Evolutionary conservation across 2,888 invertebrate species (phyloP), one percentile per base, ranked within the genome.

Genomic region (Apamea sordens): DNA sequence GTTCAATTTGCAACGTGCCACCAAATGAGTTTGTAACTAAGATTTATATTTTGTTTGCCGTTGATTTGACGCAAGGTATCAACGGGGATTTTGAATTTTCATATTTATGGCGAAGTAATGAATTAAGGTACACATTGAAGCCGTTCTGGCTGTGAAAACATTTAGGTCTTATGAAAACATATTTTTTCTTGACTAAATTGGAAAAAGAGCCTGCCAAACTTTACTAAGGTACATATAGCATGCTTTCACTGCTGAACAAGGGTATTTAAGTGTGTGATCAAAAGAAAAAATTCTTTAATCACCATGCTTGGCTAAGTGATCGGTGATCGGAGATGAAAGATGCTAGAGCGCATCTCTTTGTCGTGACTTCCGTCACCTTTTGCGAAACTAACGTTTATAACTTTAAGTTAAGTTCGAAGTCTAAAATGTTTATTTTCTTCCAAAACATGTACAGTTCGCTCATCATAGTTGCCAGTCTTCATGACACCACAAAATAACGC

Each of bases 31-130:
- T 88, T 80, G 83, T 89, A 89, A 89, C 90, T 86, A 85, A 89
- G 88, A 91, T 90, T 89, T 87, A 90, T 88, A 89, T 86, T 89
- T 88, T 89, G 90, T 89, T 85, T 86, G 86, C 79, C 86, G 86
- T 81, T 88, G 86, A 89, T 89, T 88, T 85, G 89, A 86, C 82
- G 79, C 67, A 83, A 87, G 84, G 86, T 82, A 86, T 89, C 82
- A 88, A 83, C 86, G 61, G 84, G 86, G 87, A 89, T 87, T 89
- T 81, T 44, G 83, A 79, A 76, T 87, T 84, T 88, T 88, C 85
- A 86, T 88, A 86, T 88, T 89, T 89, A 82, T 82, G 70, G 74
- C 28, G 73, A 73, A 59, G 65, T 85, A 89, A 88, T 87, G 84
- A 88, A 87, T 86, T 79, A 68, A 73, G 72, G 78, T 80, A 73